Evolutionary conservation across 2,888 invertebrate species (phyloP).

Genomic region (Mesorhabditis sp.): DNA sequence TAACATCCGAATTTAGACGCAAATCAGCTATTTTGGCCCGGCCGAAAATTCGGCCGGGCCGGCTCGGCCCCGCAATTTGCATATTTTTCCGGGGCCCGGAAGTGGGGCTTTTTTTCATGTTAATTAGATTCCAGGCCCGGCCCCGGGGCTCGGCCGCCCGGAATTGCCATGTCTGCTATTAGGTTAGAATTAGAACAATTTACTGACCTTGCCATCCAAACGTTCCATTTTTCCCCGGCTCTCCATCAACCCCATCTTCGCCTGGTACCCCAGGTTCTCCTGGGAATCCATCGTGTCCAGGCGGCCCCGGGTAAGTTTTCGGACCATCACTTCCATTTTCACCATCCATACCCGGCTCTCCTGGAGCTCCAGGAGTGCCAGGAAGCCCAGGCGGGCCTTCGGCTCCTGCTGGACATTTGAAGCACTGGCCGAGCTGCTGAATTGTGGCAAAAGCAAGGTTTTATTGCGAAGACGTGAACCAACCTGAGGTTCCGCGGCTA

Average conservation of each 20-base stretch:
- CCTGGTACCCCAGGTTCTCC: conserved; percentile 22
- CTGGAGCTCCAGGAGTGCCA: background rate
- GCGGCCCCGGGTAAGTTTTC: conserved; percentile 11
- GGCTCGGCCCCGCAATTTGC: too few species aligned
- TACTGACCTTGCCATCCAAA: background rate
- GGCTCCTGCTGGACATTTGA: background rate
- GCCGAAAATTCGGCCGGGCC: too few species aligned
- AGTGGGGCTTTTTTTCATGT: too few species aligned
- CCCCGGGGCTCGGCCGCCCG: too few species aligned
- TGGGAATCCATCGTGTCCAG: conserved; percentile 18
- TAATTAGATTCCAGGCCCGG: too few species aligned
- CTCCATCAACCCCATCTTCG: conserved; percentile 23
- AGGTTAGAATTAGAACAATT: too few species aligned
- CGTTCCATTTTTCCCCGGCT: conserved; percentile 23
- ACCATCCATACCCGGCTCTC: background rate
- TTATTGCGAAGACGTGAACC: background rate
- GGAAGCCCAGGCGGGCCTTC: background rate
- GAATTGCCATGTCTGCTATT: too few species aligned
- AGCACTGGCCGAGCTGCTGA: background rate
- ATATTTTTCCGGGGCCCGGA: too few species aligned
- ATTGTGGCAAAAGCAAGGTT: background rate
- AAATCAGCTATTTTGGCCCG: too few species aligned
- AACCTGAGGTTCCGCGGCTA: background rate
- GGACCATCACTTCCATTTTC: conserved; percentile 18
- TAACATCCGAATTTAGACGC: too few species aligned